Evolutionary conservation across 2,797 vertebrate species (phyloP).

Genomic region (Sebastiscus albofasciatus): DNA sequence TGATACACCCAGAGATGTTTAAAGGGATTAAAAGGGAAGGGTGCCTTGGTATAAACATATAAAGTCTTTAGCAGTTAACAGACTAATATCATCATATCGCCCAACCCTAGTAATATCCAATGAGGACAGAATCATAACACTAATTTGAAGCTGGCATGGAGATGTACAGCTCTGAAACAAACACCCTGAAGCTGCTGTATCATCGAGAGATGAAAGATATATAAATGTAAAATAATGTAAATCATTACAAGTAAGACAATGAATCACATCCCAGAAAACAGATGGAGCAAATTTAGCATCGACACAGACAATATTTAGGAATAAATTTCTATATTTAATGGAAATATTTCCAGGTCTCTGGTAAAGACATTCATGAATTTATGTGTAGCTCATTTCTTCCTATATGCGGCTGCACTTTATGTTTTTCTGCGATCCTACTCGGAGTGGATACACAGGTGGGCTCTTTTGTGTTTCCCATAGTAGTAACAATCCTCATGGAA

Average conservation of each 20-base stretch:
- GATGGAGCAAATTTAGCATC: slow-evolving; percentile 34
- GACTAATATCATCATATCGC: neutral
- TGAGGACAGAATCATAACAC: neutral
- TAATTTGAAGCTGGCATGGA: slow-evolving; percentile 28
- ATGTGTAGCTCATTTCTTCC: neutral
- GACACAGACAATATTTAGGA: slow-evolving; percentile 9
- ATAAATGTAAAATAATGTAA: slow-evolving; percentile 14
- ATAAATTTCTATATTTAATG: slow-evolving; percentile 25
- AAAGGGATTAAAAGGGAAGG: neutral
- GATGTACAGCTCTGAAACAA: slow-evolving; percentile 4
- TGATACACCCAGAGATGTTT: neutral
- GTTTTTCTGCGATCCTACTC: slow-evolving; percentile 57
- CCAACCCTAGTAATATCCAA: neutral
- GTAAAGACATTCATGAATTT: slow-evolving; percentile 38
- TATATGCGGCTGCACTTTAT: neutral
- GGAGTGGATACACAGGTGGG: slow-evolving; percentile 81
- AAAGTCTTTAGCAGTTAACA: neutral
- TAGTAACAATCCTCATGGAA: slow-evolving; percentile 83
- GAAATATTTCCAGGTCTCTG: slow-evolving; percentile 18
- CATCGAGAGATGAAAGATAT: neutral
- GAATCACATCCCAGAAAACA: slow-evolving; percentile 16
- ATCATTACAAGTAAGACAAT: neutral
- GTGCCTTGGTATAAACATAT: neutral
- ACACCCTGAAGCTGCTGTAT: slow-evolving; percentile 30
- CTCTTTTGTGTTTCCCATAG: slow-evolving; percentile 79